Percentiles rank a stretch among this genome's conserved stretches.
Evolutionary conservation across 2,888 invertebrate species (phyloP).

Genomic region (Cerastis leucographa): DNA sequence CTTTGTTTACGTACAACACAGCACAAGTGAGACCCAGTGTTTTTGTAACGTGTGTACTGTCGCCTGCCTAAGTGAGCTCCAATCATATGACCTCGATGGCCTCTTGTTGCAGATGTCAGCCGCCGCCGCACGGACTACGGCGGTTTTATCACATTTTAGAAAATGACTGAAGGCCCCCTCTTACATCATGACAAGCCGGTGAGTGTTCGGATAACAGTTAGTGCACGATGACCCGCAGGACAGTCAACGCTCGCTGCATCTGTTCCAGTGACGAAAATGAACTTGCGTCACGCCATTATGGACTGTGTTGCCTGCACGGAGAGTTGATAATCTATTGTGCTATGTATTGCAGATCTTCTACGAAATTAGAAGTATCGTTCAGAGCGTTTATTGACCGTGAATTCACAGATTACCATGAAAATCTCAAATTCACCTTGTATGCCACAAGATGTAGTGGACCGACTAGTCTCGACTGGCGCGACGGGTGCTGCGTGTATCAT

Average conservation of each 20-base stretch:
- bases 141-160: slow-evolving; percentile 89
- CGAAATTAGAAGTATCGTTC: slow-evolving; percentile 62
- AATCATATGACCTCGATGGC: slow-evolving; percentile 85
- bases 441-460: slow-evolving; percentile 25
- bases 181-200: slow-evolving; percentile 87
- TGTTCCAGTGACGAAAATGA: slow-evolving; percentile 53
- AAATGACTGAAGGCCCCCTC: slow-evolving; percentile 88
- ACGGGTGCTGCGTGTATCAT: slow-evolving; percentile 33
- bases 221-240: slow-evolving; percentile 54
- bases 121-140: slow-evolving; percentile 87
- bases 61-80: slow-evolving; percentile 63
- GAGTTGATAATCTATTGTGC: slow-evolving; percentile 54
- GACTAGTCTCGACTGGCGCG: slow-evolving; percentile 39
- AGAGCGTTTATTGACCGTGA: slow-evolving; percentile 68
- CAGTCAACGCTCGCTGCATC: slow-evolving; percentile 63
- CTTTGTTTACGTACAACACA: slow-evolving; percentile 82
- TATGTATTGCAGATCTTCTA: slow-evolving; percentile 37
- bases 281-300: slow-evolving; percentile 40
- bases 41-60: slow-evolving; percentile 57
- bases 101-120: slow-evolving; percentile 88
- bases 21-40: slow-evolving; percentile 83
- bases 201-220: slow-evolving; percentile 74
- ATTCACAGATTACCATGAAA: slow-evolving; percentile 57
- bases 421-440: slow-evolving; percentile 54
- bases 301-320: slow-evolving; percentile 42